Evolutionary conservation across 2,113 vertebrate species (phyloP).

Genomic region (Percopsis transmontana): DNA sequence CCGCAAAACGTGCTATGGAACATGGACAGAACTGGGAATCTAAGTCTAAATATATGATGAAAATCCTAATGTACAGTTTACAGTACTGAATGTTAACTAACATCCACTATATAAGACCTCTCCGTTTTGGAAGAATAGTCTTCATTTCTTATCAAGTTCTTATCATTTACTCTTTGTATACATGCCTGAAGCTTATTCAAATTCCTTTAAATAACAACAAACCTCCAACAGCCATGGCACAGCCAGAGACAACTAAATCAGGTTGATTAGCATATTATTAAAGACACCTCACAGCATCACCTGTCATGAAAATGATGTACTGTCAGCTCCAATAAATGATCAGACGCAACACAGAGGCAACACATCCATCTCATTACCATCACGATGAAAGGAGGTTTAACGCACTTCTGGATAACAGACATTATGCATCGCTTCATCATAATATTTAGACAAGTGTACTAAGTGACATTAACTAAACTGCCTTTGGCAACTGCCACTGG

Average conservation of each 20-base stretch:
- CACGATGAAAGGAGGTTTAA: not conserved
- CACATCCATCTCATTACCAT: slow-evolving; percentile 4
- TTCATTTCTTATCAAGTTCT: too few species aligned
- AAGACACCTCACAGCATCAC: not conserved
- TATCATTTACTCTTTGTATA: too few species aligned
- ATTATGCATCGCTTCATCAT: not conserved
- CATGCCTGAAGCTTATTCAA: too few species aligned
- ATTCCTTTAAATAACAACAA: too few species aligned
- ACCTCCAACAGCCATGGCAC: too few species aligned
- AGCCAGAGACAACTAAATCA: not conserved
- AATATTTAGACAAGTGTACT: not conserved
- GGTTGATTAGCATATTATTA: not conserved
- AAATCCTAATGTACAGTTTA: too few species aligned
- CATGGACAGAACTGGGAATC: not conserved
- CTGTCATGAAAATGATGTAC: not conserved
- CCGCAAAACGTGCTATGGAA: not conserved
- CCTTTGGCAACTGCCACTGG: not conserved
- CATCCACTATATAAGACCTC: too few species aligned
- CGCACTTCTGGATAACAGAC: not conserved
- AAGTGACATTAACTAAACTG: not conserved
- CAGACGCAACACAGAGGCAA: not conserved
- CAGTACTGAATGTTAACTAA: too few species aligned
- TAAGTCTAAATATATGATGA: too few species aligned
- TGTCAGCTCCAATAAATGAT: not conserved
- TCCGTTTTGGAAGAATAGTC: too few species aligned